Evolutionary conservation across 35 echinoderm and acorn worm species (phyloP), one percentile per base, ranked within the genome.

Genomic region (Stichopus chloronotus): DNA sequence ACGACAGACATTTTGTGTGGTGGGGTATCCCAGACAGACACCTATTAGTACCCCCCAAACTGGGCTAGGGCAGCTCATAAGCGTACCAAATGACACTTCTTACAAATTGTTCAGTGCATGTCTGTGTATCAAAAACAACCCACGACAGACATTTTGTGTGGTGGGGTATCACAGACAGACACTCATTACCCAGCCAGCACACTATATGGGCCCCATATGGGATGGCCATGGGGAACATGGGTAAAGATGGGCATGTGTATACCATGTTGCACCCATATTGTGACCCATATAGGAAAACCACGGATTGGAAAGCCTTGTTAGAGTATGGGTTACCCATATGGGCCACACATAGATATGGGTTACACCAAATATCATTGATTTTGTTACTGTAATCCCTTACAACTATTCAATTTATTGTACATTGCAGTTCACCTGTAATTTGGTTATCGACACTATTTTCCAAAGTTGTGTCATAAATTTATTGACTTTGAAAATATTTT

Each of bases 101-200:
- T n/a, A n/a, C n/a, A n/a, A n/a, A n/a, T n/a, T n/a, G n/a, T n/a
- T n/a, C n/a, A n/a, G n/a, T n/a, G n/a, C n/a, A n/a, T n/a, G n/a
- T n/a, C n/a, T n/a, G n/a, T n/a, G n/a, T n/a, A n/a, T n/a, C n/a
- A n/a, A n/a, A n/a, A n/a, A n/a, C n/a, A n/a, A n/a, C n/a, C n/a
- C n/a, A n/a, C n/a, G n/a, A n/a, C n/a, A n/a, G n/a, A n/a, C n/a
- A n/a, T n/a, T n/a, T n/a, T n/a, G n/a, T n/a, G n/a, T n/a, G n/a
- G n/a, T n/a, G n/a, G n/a, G n/a, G n/a, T n/a, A n/a, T n/a, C n/a
- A n/a, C n/a, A n/a, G n/a, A n/a, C n/a, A n/a, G n/a, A n/a, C n/a
- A n/a, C n/a, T n/a, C n/a, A n/a, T n/a, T n/a, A n/a, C n/a, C n/a
- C 78, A 81, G 63, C 63, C 63, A 69, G 63, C 63, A 69, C 63